These are phyloP conservation scores for Noctua janthina DNA, from an alignment of 2,888 invertebrate genomes.

Conservation along the genomic window DNA sequence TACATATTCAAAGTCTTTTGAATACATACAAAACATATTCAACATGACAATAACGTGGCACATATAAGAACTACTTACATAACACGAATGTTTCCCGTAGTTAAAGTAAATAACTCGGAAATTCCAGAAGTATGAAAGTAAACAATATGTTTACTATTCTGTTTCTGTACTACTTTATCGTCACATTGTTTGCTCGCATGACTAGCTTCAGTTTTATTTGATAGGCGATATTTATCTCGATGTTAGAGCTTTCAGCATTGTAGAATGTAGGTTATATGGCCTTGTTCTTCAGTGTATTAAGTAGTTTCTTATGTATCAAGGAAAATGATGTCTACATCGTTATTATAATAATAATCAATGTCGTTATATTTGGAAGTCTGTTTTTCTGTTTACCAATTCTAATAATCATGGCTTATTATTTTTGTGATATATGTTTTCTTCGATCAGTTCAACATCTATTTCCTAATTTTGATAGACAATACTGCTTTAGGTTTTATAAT, in stretches of 20 bases:
- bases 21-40: conserved; percentile 3
- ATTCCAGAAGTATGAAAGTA: conserved; percentile 53
- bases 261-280: conserved; percentile 4
- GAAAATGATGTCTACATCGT: not conserved
- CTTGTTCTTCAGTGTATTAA: not conserved
- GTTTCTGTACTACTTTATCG: conserved; percentile 57
- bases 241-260: conserved; percentile 14
- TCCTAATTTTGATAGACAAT: not conserved
- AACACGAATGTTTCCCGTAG: conserved; percentile 34
- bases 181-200: conserved; percentile 42
- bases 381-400: conserved; percentile 5
- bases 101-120: conserved; percentile 57
- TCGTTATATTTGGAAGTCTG: not conserved
- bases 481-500: not conserved
- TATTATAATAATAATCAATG: not conserved
- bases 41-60: conserved; percentile 33
- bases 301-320: not conserved
- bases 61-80: conserved; percentile 37
- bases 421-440: not conserved
- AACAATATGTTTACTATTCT: conserved; percentile 60
- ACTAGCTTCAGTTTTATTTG: conserved; percentile 55
- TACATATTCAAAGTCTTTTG: conserved; percentile 1
- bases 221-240: conserved; percentile 50
- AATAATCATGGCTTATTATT: not conserved
- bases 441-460: not conserved